A percentile compares a stretch with the other conserved stretches of the same genome.
phyloP scores from a whole-genome alignment of 1,140 invertebrate genomes.

The Brachionus angularis region DNA sequence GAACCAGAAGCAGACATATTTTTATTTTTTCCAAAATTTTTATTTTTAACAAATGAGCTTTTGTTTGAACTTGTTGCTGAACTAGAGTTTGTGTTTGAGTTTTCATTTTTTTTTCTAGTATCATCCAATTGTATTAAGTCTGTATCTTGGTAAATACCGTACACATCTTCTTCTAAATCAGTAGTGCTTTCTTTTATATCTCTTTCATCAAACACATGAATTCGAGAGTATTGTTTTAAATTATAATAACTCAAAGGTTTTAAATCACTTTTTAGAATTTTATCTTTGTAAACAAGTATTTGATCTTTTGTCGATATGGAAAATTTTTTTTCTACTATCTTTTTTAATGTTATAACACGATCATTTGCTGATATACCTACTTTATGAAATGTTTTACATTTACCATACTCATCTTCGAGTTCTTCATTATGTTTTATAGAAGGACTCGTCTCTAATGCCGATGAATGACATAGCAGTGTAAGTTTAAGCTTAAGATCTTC shows the following conservation, averaged over 20 bases:
- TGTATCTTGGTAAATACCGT: conserved; percentile 36
- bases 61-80: no score
- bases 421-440: not conserved
- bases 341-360: conserved; percentile 38
- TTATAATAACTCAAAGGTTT: conserved; percentile 20
- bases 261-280: conserved; percentile 31
- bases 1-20: not conserved
- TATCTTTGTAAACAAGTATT: conserved; percentile 42
- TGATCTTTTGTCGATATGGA: conserved; percentile 19
- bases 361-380: conserved; percentile 20
- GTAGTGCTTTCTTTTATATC: conserved; percentile 28
- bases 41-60: no score
- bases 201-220: conserved; percentile 40
- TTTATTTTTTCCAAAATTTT: no score
- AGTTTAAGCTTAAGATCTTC: not conserved
- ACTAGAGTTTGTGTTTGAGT: no score
- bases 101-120: not conserved
- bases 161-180: conserved; percentile 27
- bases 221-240: conserved; percentile 5
- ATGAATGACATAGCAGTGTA: conserved; percentile 38
- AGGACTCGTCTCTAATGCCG: conserved; percentile 9
- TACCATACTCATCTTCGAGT: conserved; percentile 29
- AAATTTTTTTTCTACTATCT: conserved; percentile 39
- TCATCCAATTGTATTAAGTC: not conserved
- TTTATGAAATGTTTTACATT: conserved; percentile 40